Conservation (phyloP, 2,888 invertebrate genomes). For the Chaetogeoica ovagalla region DNA sequence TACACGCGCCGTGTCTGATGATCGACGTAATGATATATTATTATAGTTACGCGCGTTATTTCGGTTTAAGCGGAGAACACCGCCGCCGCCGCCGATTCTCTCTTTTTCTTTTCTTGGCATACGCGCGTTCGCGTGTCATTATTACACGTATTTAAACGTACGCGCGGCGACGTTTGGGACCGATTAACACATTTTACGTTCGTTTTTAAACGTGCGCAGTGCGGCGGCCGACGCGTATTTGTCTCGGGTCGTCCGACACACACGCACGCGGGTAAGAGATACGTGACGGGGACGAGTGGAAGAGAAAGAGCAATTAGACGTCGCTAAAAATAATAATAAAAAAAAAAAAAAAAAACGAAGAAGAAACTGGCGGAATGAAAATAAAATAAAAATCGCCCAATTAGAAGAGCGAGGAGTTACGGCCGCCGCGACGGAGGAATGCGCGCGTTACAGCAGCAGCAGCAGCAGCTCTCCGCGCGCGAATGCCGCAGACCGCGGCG, state of each 20-base stretch:
- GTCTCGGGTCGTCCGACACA: too few relatives aligned
- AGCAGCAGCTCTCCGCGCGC: too few relatives aligned
- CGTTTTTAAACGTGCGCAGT: slow-evolving; percentile 14
- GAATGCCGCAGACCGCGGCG: slow-evolving; percentile 33
- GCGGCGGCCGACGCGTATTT: too few relatives aligned
- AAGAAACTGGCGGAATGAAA: not conserved
- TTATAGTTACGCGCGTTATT: too few relatives aligned
- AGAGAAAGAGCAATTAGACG: slow-evolving; percentile 43
- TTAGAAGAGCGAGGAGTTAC: slow-evolving; percentile 26
- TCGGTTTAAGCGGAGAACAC: too few relatives aligned
- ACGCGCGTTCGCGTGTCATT: not conserved
- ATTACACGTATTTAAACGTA: too few relatives aligned
- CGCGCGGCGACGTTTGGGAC: not conserved
- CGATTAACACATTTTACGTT: slow-evolving; percentile 46
- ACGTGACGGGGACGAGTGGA: not conserved
- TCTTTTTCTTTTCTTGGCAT: not conserved
- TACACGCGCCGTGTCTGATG: too few relatives aligned
- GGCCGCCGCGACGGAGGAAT: slow-evolving; percentile 34
- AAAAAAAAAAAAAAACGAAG: slow-evolving; percentile 16
- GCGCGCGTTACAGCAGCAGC: slow-evolving; percentile 33
- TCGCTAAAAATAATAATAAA: slow-evolving; percentile 45
- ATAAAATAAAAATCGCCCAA: slow-evolving; percentile 29
- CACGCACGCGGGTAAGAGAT: too few relatives aligned
- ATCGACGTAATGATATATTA: too few relatives aligned
- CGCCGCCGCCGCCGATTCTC: not conserved